phyloP scores from a whole-genome alignment of 2,888 invertebrate genomes.

The Spodoptera picta region DNA sequence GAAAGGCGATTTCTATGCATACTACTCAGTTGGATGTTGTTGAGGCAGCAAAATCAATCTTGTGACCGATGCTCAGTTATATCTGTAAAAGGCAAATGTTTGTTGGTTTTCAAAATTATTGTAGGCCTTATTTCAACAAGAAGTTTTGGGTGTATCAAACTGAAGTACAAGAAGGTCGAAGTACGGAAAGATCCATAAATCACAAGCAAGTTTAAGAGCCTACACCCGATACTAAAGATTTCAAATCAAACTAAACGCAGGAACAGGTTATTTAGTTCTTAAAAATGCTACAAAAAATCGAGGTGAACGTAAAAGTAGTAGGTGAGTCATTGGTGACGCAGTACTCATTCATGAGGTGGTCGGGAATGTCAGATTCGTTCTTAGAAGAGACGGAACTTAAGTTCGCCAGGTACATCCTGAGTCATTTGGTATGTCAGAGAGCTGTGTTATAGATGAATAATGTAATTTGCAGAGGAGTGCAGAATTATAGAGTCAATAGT shows the following conservation, averaged over 20 bases:
- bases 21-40: no score
- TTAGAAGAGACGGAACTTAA: conserved; percentile 57
- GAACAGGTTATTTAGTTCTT: conserved; percentile 29
- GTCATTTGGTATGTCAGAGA: conserved; percentile 42
- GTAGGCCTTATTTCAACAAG: no score
- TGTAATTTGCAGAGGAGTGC: conserved; percentile 22
- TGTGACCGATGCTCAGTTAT: no score
- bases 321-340: conserved; percentile 64
- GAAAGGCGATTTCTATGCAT: no score
- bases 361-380: conserved; percentile 63
- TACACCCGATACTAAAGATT: neutral
- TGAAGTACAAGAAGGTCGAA: no score
- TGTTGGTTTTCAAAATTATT: no score
- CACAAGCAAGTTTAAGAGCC: no score
- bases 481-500: conserved; percentile 9
- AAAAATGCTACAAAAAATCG: conserved; percentile 32
- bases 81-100: no score
- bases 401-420: conserved; percentile 48
- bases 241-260: conserved; percentile 13
- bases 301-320: conserved; percentile 55
- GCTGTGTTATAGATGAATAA: conserved; percentile 15
- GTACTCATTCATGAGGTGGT: conserved; percentile 65
- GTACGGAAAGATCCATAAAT: no score
- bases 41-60: no score
- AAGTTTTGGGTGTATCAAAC: no score